Base-by-base conservation (phyloP, 2,113 vertebrate genomes). In the Lampris megalopsis region DNA sequence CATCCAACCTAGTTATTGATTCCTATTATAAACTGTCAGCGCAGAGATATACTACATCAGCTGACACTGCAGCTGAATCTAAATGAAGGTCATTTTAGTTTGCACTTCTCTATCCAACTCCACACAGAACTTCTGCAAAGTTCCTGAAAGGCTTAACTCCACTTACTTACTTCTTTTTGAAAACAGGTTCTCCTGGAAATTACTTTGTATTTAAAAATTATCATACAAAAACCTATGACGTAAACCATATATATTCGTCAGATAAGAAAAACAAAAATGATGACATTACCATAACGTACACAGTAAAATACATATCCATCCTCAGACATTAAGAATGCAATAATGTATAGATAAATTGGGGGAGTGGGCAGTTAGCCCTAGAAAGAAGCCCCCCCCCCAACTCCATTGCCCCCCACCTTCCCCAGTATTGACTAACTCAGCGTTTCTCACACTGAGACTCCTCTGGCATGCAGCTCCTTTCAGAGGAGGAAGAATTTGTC, bases 381-480 rank as follows among this genome's bases (percentile, higher is more conserved):
- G 24, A 24, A 24, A 24, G 24, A 24, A 24, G n/a, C 24, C 24
- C 24, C 24, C 24, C 24, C 24, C 24, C 24, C 24, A 24, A 24
- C 24, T 69, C 73, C 13, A 69, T 66, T 1, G 80, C 86, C 81
- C 84, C 56, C 68, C 5, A 65, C 40, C 49, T 83, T 79, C 71
- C 79, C 58, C 66, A 75, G 76, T 80, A 70, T 70, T 65, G 83
- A 81, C 81, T 71, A 89, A 47, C 52, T 84, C 83, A 88, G 82
- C 79, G 11, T 79, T 90, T 91, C 76, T 79, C 83, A 86, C 84
- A 87, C 77, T 79, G 49, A 80, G 71, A 75, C 77, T 88, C 80
- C 83, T 80, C 41, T 73, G 86, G 88, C 83, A 91, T 87, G 79
- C 81, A 86, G 68, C 64, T 83, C 84, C 82, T 79, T 88, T 78